phyloP scores from a whole-genome alignment of 1,140 invertebrate genomes.

The Dendroctonus valens region DNA sequence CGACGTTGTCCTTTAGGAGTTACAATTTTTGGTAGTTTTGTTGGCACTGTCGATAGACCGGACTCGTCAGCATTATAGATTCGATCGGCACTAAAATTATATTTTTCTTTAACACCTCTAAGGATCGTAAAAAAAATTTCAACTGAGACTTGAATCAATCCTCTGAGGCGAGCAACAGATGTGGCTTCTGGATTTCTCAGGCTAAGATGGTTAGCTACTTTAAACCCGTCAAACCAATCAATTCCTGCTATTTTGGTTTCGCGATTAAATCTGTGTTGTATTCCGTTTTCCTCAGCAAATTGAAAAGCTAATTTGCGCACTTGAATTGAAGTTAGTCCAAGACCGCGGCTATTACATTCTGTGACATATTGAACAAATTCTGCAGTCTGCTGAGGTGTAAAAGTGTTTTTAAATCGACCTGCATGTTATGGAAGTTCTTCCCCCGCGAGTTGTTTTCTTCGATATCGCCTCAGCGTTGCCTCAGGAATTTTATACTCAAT shows the following conservation, averaged over 20 bases:
- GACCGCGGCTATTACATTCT: too few species aligned
- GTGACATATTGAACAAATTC: too few species aligned
- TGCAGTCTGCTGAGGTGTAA: too few species aligned
- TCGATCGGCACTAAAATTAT: not conserved
- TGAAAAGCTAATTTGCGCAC: too few species aligned
- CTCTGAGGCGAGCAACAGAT: not conserved
- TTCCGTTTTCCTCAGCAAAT: too few species aligned
- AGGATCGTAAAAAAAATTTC: not conserved
- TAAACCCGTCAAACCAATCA: conserved; percentile 3
- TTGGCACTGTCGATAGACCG: conserved; percentile 21
- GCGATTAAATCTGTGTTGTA: too few species aligned
- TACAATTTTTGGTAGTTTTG: conserved; percentile 16
- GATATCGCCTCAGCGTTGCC: too few species aligned
- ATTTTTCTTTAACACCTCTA: not conserved
- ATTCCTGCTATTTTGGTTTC: not conserved
- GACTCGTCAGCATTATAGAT: conserved; percentile 27
- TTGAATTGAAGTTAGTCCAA: too few species aligned
- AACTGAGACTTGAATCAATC: not conserved
- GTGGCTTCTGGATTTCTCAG: conserved; percentile 1
- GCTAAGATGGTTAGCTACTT: not conserved
- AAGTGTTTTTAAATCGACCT: too few species aligned
- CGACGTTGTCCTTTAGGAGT: conserved; percentile 23
- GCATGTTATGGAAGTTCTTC: too few species aligned
- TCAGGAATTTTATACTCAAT: too few species aligned
- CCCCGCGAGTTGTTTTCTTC: too few species aligned